Percentiles rank a stretch among this genome's conserved stretches.
Conservation (phyloP, 2,113 vertebrate species). For the Sceloporus undulatus region DNA sequence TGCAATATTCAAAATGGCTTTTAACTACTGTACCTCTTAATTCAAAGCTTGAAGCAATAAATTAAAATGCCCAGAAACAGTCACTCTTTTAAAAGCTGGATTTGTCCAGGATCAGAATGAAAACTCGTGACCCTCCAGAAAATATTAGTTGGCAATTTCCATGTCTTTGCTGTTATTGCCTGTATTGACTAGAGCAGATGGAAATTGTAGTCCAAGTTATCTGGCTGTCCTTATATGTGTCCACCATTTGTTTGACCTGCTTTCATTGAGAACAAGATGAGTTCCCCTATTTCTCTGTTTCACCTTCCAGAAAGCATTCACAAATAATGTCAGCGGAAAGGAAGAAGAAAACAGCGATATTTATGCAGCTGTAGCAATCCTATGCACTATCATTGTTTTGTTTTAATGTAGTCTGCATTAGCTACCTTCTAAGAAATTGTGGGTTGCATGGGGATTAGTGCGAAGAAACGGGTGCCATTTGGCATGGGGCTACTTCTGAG, state of each 20-base stretch:
- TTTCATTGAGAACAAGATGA: not conserved
- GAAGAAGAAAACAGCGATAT: not conserved
- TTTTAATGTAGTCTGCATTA: too few species aligned
- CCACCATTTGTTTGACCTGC: not conserved
- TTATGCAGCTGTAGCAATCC: not conserved
- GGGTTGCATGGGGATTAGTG: too few species aligned
- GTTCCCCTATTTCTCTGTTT: not conserved
- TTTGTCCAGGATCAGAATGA: not conserved
- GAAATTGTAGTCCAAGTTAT: too few species aligned
- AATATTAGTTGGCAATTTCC: too few species aligned
- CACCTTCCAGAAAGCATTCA: not conserved
- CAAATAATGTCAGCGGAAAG: not conserved
- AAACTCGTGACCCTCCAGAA: not conserved
- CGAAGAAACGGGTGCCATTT: too few species aligned
- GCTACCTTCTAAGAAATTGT: too few species aligned
- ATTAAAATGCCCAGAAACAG: not conserved
- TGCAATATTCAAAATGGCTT: not conserved
- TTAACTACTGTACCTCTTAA: not conserved
- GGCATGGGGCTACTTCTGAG: too few species aligned
- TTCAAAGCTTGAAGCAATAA: not conserved
- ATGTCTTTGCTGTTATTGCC: too few species aligned
- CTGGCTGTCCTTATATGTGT: too few species aligned
- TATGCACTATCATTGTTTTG: not conserved
- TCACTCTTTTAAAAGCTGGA: not conserved
- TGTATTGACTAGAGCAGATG: too few species aligned